These are phyloP conservation scores for Nothura maculosa DNA, from an alignment of 2,797 vertebrate species.

Conservation along the genomic window DNA sequence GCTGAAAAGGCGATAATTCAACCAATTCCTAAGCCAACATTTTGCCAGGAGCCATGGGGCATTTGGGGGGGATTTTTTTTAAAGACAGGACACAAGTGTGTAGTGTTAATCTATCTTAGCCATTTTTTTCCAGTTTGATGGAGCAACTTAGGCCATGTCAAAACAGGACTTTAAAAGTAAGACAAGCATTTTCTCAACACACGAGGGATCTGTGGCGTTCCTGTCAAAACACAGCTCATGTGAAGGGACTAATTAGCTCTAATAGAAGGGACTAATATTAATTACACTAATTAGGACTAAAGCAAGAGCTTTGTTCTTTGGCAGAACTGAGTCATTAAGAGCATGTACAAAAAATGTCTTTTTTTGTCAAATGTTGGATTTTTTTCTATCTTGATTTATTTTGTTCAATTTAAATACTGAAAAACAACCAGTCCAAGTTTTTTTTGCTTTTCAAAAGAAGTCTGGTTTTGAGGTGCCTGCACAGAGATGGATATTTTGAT, in stretches of 20 bases:
- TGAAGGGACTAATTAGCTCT: not conserved
- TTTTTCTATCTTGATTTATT: not conserved
- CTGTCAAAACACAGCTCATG: not conserved
- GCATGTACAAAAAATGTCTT: fast-evolving
- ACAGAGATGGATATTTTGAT: not conserved
- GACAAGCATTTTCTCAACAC: constrained; percentile 9
- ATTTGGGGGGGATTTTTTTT: not conserved
- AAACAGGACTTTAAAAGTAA: constrained; percentile 2
- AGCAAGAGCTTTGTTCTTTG: not conserved
- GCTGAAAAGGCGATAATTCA: not conserved
- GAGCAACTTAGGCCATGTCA: not conserved
- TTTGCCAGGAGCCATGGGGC: not conserved
- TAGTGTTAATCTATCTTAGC: too few species aligned
- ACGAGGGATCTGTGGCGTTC: not conserved
- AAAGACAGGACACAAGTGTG: not conserved
- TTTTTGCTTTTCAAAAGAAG: not conserved
- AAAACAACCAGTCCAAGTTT: fast-evolving
- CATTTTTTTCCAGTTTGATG: not conserved
- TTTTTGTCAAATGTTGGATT: not conserved
- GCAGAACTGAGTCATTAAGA: not conserved
- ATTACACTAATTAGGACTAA: not conserved
- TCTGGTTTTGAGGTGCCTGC: not conserved
- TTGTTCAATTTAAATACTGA: not conserved
- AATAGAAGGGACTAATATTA: too few species aligned
- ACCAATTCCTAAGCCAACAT: not conserved